Evolutionary conservation across 2,113 vertebrate genomes (phyloP), one percentile per base, ranked within the genome.

Genomic region (Falco punctatus): DNA sequence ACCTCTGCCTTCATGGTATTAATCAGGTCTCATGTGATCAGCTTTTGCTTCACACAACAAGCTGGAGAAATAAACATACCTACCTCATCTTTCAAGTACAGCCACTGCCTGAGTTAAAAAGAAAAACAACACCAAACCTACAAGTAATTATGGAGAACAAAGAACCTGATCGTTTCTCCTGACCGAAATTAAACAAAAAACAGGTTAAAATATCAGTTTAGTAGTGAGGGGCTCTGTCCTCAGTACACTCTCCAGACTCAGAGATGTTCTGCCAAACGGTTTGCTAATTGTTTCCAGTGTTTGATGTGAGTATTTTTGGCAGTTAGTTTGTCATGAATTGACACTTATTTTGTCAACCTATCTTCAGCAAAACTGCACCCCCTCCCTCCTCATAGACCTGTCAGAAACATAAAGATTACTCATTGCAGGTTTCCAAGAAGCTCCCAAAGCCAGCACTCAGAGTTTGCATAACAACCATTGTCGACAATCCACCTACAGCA

Each of bases 281-380:
- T 95, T 19, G 11, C 81, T 90, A 92, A 77, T 81, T 93, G 82
- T 87, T 97, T 96, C 90, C 92, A 95, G 42, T 20, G 15, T 83
- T 86, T 74, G 86, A 94, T 75, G 62, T 79, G 86, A 94, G 57
- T 92, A 81, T 97, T 96, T 95, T 86, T 69, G 69, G 94, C 94
- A 96, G 86, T 78, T 73, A 71, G 72, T 94, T 94, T 96, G 93
- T 94, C 93, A 94, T 95, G 88, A 97, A 93, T 88, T 97, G 96
- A 96, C 88, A 92, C 88, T 79, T 97, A 95, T 94, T 97, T 97
- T 97, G 96, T 97, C 97, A 97, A 86, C 94, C 87, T 90, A 89
- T 96, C 94, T 97, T 94, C 82, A 93, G 86, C 87, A 93, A 96
- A 95, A 97, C 94, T 91, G 55, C 90, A 92, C 95, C 88, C 81